Base-by-base conservation (phyloP, 2,888 invertebrate species). In the Hermaeophaga mercurialis region DNA sequence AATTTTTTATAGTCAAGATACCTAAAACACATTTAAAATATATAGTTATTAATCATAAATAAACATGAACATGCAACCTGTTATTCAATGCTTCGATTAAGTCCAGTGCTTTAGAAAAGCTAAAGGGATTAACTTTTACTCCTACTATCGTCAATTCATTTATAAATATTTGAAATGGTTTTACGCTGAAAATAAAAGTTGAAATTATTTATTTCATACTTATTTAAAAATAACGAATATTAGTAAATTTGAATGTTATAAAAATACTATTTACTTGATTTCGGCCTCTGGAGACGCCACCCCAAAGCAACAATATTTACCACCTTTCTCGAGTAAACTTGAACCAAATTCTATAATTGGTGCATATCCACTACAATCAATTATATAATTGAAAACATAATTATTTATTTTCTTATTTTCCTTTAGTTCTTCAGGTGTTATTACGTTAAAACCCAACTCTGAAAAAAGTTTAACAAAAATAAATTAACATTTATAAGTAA, bases 351-450 rank as follows among this genome's bases (percentile, higher is more conserved):
- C 86, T 76, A 87, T 84, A 0, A 86, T 88, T 56, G 84, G 83
- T 0, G 84, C 85, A 3, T 82, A 85, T 72, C 88, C 88, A 69
- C 87, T 87, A 67, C 88, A 88, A 62, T 88, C 88, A 11, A 88
- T 79, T 8, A 84, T 82, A 43, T 88, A 75, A 65, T 88, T 85
- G 63, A 82, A 86, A 0, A 76, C 62, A 28, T 69, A 71, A 0
- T 78, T 74, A 11, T 81, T 79, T 48, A 73, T 68, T 2, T 19
- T 17, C 50, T 66, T 64, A n/a, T 64, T 65, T 1, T 76, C 73
- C 1, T 79, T 80, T 53, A 87, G 67, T 1, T 82, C 78, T 1
- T 80, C 77, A 0, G 87, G 87, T 1, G 79, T 77, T 0, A 82
- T 66, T 0, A 82, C 72, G 9, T 81, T 75, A 73, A 75, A 87